Percentiles rank a stretch among this genome's conserved stretches.
Evolutionary conservation across 2,888 invertebrate genomes (phyloP).

Genomic region (Oscheius myriophilus): DNA sequence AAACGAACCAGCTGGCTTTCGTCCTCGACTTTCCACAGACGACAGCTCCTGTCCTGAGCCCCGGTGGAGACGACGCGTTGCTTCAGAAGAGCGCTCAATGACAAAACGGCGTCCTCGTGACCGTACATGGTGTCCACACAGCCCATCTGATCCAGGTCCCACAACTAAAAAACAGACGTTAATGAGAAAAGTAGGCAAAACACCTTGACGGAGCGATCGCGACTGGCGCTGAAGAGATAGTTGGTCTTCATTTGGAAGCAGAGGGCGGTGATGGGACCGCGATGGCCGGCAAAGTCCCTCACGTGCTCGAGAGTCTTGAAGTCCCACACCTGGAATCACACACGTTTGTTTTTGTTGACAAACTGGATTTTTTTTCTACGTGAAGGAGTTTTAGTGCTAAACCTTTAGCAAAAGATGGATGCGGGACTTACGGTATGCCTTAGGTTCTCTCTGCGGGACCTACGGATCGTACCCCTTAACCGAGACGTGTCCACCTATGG

Average conservation of each 20-base stretch:
- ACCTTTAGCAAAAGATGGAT: no score
- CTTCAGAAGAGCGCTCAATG: constrained; percentile 85
- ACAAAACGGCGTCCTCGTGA: constrained; percentile 86
- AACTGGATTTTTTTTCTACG: no score
- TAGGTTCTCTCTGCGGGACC: no score
- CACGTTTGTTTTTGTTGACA: no score
- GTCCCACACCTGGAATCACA: constrained; percentile 55
- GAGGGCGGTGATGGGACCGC: constrained; percentile 59
- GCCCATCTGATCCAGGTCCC: constrained; percentile 94
- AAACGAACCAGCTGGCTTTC: constrained; percentile 87
- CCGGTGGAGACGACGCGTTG: constrained; percentile 85
- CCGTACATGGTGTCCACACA: constrained; percentile 78
- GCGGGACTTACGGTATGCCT: no score
- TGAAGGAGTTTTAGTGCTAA: no score
- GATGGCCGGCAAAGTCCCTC: constrained; percentile 60
- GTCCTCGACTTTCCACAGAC: constrained; percentile 96
- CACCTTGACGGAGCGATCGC: constrained; percentile 63
- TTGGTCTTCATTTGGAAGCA: constrained; percentile 56
- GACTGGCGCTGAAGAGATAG: constrained; percentile 64
- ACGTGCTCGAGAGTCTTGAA: constrained; percentile 57
- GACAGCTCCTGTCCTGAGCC: constrained; percentile 84
- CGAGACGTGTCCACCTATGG: no score
- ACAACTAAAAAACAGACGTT: constrained; percentile 78
- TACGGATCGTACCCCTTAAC: no score
- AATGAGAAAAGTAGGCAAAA: background rate